These are phyloP conservation scores for Typhlichthys eigenmanni DNA, from an alignment of 2,797 vertebrate genomes.

Conservation along the genomic window DNA sequence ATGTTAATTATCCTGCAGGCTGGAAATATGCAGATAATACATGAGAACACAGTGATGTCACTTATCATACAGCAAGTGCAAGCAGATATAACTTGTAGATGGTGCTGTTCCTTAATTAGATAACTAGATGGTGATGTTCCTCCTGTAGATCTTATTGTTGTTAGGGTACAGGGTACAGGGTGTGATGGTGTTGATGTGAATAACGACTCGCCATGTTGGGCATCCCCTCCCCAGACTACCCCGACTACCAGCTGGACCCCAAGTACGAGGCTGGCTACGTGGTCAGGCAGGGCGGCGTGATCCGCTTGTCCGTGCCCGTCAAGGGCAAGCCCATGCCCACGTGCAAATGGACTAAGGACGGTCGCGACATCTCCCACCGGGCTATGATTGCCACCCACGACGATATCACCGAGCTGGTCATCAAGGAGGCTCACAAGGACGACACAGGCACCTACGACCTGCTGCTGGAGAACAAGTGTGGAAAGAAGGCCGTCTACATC, in stretches of 20 bases:
- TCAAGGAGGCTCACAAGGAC: constrained; percentile 95
- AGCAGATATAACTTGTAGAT: too few relatives aligned
- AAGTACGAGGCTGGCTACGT: constrained; percentile 93
- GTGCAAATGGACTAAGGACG: constrained; percentile 99
- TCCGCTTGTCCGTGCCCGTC: constrained; percentile 92
- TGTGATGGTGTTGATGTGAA: too few relatives aligned
- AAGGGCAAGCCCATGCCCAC: constrained; percentile 95
- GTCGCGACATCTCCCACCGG: constrained; percentile 89
- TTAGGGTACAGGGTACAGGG: too few relatives aligned
- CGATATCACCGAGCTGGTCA: constrained; percentile 93
- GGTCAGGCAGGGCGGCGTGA: constrained; percentile 94
- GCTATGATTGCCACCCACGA: constrained; percentile 97
- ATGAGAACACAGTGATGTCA: too few relatives aligned
- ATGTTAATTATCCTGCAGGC: too few relatives aligned
- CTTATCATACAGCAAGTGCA: too few relatives aligned
- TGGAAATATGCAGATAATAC: too few relatives aligned
- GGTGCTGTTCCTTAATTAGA: too few relatives aligned
- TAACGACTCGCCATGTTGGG: background rate
- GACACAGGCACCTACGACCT: constrained; percentile 96
- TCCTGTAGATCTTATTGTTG: too few relatives aligned
- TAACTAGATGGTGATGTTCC: too few relatives aligned
- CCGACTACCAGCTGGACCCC: constrained; percentile 90
- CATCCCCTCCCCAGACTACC: constrained; percentile 81
- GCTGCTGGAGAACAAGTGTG: constrained; percentile 96
- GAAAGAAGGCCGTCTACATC: constrained; percentile 95